Conservation (phyloP, 1,140 invertebrate species). For the Lethrus apterus region DNA sequence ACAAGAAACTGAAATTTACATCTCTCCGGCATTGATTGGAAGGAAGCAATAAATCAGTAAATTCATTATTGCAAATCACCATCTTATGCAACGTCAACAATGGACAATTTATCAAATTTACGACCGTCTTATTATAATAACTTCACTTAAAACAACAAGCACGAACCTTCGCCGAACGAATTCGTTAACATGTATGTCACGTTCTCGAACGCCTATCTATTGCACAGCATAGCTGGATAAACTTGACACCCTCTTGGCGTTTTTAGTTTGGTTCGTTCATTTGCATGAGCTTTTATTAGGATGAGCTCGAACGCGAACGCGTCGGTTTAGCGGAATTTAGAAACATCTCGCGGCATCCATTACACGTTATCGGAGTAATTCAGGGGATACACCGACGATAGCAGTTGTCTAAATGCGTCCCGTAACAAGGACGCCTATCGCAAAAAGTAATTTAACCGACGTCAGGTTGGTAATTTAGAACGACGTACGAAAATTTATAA, state of each 20-base stretch:
- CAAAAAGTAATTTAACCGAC: conserved; percentile 18
- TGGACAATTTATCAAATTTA: too few species aligned
- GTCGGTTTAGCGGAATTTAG: conserved; percentile 26
- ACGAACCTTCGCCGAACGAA: conserved; percentile 3
- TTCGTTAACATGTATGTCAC: conserved; percentile 6
- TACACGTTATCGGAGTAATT: conserved; percentile 30
- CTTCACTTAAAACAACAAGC: conserved; percentile 1
- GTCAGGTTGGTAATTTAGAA: conserved; percentile 1
- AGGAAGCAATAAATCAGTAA: too few species aligned
- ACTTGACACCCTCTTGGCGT: conserved; percentile 22
- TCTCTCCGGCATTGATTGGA: background rate
- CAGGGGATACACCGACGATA: conserved; percentile 22
- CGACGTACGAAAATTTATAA: conserved; percentile 8
- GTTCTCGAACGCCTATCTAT: conserved; percentile 14
- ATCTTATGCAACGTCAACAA: too few species aligned
- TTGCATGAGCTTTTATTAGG: conserved; percentile 29
- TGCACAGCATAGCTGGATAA: conserved; percentile 13
- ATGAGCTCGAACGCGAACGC: conserved; percentile 19
- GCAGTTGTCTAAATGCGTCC: conserved; percentile 19
- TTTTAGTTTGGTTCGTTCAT: conserved; percentile 26
- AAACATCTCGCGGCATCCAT: conserved; percentile 23
- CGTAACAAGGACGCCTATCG: conserved; percentile 21
- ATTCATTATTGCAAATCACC: too few species aligned
- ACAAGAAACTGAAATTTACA: conserved; percentile 7
- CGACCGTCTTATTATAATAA: too few species aligned